phyloP scores from a whole-genome alignment of 1,140 invertebrate genomes.

The Saxidomus purpurata region DNA sequence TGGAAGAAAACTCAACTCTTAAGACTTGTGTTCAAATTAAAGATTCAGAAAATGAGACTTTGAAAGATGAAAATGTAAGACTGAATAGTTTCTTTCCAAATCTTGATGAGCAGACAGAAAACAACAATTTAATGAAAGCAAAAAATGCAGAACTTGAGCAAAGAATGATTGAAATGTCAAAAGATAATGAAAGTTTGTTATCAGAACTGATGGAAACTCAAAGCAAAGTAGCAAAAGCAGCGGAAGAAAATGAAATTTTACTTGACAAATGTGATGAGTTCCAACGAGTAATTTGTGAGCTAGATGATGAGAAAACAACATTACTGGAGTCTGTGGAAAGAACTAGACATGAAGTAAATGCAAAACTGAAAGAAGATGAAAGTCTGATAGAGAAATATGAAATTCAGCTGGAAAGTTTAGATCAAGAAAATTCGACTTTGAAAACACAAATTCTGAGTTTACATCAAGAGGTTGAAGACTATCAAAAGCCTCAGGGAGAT shows the following conservation, averaged over 20 bases:
- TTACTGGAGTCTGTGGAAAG: constrained; percentile 23
- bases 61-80: constrained; percentile 37
- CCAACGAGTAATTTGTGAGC: constrained; percentile 31
- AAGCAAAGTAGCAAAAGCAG: constrained; percentile 61
- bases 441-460: constrained; percentile 47
- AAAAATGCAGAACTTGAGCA: constrained; percentile 63
- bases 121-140: constrained; percentile 70
- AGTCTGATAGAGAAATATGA: constrained; percentile 41
- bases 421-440: constrained; percentile 59
- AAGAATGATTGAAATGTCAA: constrained; percentile 52
- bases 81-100: constrained; percentile 41
- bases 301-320: constrained; percentile 44
- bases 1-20: constrained; percentile 65
- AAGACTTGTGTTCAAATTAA: constrained; percentile 65
- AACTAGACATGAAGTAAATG: neutral
- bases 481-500: neutral
- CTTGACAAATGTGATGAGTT: constrained; percentile 55
- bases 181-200: constrained; percentile 70
- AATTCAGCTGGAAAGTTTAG: constrained; percentile 51
- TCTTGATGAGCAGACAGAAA: constrained; percentile 60
- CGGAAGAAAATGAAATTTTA: constrained; percentile 57
- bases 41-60: constrained; percentile 31
- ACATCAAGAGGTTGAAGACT: constrained; percentile 15
- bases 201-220: constrained; percentile 62
- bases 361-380: neutral